A percentile compares a stretch with the other conserved stretches of the same genome.
Evolutionary conservation across 2,797 vertebrate genomes (phyloP).

Genomic region (Sebastes kiyomatsui): DNA sequence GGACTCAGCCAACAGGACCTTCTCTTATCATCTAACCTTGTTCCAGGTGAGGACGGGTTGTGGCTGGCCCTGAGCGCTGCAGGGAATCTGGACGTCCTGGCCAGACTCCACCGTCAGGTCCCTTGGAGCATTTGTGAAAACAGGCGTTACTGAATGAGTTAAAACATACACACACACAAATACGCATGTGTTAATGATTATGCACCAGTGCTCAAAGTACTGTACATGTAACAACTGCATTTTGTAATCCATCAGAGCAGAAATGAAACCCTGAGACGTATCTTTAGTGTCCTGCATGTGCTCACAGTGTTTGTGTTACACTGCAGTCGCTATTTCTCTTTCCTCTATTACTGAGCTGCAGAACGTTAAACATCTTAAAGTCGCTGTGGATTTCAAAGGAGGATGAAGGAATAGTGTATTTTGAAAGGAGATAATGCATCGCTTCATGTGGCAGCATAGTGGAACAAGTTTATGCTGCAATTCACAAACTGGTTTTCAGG

Average conservation of each 20-base stretch:
- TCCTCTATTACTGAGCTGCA: not conserved
- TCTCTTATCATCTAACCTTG: slow-evolving; percentile 85
- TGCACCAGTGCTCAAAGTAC: slow-evolving; percentile 26
- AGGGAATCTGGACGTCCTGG: slow-evolving; percentile 92
- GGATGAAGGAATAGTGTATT: not conserved
- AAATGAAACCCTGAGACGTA: not conserved
- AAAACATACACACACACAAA: slow-evolving; percentile 77
- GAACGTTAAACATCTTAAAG: slow-evolving; percentile 7
- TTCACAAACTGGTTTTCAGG: not conserved
- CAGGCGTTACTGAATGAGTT: slow-evolving; percentile 92
- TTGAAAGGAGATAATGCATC: not conserved
- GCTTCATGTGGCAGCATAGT: not conserved
- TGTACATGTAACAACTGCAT: slow-evolving; percentile 29
- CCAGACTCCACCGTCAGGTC: slow-evolving; percentile 96
- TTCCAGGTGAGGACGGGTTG: slow-evolving; percentile 96
- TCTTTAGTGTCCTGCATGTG: not conserved
- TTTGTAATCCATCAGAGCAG: slow-evolving; percentile 30
- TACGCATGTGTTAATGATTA: slow-evolving; percentile 78
- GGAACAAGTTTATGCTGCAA: not conserved
- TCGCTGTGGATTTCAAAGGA: not conserved
- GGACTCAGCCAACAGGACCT: slow-evolving; percentile 1
- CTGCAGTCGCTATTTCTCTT: not conserved
- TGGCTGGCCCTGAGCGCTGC: slow-evolving; percentile 95
- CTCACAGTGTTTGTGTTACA: slow-evolving; percentile 6
- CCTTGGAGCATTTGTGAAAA: slow-evolving; percentile 94